Evolutionary conservation across 2,888 invertebrate species (phyloP).

Genomic region (Ctena decussata): DNA sequence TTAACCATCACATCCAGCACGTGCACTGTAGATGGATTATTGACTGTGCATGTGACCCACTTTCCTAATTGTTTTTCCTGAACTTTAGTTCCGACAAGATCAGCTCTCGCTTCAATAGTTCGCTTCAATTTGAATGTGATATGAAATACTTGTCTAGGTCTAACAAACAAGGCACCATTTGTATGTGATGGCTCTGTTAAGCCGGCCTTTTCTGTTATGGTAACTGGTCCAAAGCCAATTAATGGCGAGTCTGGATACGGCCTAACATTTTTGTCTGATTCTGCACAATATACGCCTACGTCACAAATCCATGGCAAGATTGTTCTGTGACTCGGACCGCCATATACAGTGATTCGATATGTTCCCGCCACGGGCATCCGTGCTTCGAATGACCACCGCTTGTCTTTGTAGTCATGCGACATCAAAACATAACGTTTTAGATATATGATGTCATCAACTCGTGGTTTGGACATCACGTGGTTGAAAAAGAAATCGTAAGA

Average conservation of each 20-base stretch:
- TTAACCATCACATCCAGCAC: conserved; percentile 53
- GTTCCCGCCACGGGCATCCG: conserved; percentile 63
- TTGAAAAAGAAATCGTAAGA: conserved; percentile 59
- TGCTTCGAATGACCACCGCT: conserved; percentile 57
- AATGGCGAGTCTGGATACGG: conserved; percentile 54
- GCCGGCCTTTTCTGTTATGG: conserved; percentile 49
- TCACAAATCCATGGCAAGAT: conserved; percentile 61
- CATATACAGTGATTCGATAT: conserved; percentile 60
- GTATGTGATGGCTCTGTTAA: conserved; percentile 56
- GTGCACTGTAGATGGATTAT: conserved; percentile 50
- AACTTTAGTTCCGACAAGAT: conserved; percentile 34
- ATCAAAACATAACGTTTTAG: conserved; percentile 51
- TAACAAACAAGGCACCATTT: conserved; percentile 57
- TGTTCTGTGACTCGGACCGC: conserved; percentile 36
- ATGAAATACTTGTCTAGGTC: conserved; percentile 53
- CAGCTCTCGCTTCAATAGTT: conserved; percentile 34
- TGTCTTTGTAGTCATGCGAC: conserved; percentile 47
- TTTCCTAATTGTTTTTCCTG: conserved; percentile 35
- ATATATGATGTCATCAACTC: conserved; percentile 48
- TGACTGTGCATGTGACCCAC: conserved; percentile 50
- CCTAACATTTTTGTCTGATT: conserved; percentile 2
- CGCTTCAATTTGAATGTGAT: conserved; percentile 54
- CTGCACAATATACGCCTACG: conserved; percentile 29
- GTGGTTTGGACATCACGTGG: conserved; percentile 18
- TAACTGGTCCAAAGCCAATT: conserved; percentile 59